These are phyloP conservation scores for Lordiphosa stackelbergi DNA, from an alignment of 1,140 invertebrate genomes.

Conservation along the genomic window DNA sequence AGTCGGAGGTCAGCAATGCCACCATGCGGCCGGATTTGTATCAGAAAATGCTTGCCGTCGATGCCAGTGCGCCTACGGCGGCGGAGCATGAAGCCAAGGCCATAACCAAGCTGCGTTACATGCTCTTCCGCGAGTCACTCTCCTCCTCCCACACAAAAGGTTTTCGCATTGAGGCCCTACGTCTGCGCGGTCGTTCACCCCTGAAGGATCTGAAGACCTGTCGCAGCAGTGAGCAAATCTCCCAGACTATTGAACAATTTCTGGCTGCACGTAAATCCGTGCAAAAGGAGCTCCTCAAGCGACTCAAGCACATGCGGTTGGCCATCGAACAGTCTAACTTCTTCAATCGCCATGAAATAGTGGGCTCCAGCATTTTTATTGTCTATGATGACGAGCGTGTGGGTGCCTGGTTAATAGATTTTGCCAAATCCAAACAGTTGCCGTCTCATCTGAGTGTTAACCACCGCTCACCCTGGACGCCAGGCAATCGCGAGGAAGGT, in stretches of 20 bases:
- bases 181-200: slow-evolving; percentile 85
- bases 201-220: slow-evolving; percentile 88
- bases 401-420: slow-evolving; percentile 97
- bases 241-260: slow-evolving; percentile 88
- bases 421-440: slow-evolving; percentile 91
- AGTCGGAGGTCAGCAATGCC: slow-evolving; percentile 93
- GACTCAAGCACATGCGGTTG: slow-evolving; percentile 86
- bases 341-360: slow-evolving; percentile 93
- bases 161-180: slow-evolving; percentile 97
- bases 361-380: slow-evolving; percentile 96
- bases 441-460: slow-evolving; percentile 84
- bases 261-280: slow-evolving; percentile 83
- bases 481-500: slow-evolving; percentile 97
- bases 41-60: slow-evolving; percentile 95
- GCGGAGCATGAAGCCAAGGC: slow-evolving; percentile 87
- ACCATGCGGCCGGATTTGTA: slow-evolving; percentile 88
- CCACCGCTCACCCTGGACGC: slow-evolving; percentile 88
- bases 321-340: slow-evolving; percentile 91
- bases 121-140: slow-evolving; percentile 95
- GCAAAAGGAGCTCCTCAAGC: slow-evolving; percentile 83
- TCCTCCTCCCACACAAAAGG: slow-evolving; percentile 95
- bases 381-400: slow-evolving; percentile 92
- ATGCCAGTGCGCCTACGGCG: slow-evolving; percentile 89
- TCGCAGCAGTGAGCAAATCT: slow-evolving; percentile 86
- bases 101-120: slow-evolving; percentile 95